Conservation (phyloP, 2,888 invertebrate genomes). For the Helobdella robusta region DNA sequence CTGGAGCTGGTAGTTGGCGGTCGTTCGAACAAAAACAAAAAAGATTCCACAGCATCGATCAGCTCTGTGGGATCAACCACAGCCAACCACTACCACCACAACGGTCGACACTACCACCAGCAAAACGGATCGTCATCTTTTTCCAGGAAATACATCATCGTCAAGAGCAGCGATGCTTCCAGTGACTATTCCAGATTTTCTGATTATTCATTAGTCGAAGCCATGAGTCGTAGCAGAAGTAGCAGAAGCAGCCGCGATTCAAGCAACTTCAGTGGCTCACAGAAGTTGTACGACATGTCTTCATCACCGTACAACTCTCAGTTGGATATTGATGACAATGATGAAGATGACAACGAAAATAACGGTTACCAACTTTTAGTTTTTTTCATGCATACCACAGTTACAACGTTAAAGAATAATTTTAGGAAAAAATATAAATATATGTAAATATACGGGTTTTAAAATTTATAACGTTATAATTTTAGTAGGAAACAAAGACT, state of each 20-base stretch:
- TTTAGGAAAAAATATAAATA: too few relatives aligned
- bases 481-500: too few relatives aligned
- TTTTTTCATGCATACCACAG: too few relatives aligned
- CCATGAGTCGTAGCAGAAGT: slow-evolving; percentile 29
- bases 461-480: too few relatives aligned
- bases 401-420: too few relatives aligned
- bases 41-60: not conserved
- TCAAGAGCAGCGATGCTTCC: slow-evolving; percentile 30
- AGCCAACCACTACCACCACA: not conserved
- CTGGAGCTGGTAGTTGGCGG: slow-evolving; percentile 15
- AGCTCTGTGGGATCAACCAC: slow-evolving; percentile 5
- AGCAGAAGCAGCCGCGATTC: slow-evolving; percentile 34
- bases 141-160: slow-evolving; percentile 26
- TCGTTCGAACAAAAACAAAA: not conserved
- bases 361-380: too few relatives aligned
- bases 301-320: slow-evolving; percentile 19
- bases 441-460: too few relatives aligned
- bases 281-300: slow-evolving; percentile 8
- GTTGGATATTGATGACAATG: slow-evolving; percentile 10
- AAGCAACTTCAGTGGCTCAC: slow-evolving; percentile 31
- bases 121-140: slow-evolving; percentile 13
- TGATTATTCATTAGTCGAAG: slow-evolving; percentile 33
- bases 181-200: slow-evolving; percentile 32
- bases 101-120: slow-evolving; percentile 4
- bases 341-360: not conserved